Conservation (phyloP, 2,797 vertebrate genomes). For the Garrulus glandarius region DNA sequence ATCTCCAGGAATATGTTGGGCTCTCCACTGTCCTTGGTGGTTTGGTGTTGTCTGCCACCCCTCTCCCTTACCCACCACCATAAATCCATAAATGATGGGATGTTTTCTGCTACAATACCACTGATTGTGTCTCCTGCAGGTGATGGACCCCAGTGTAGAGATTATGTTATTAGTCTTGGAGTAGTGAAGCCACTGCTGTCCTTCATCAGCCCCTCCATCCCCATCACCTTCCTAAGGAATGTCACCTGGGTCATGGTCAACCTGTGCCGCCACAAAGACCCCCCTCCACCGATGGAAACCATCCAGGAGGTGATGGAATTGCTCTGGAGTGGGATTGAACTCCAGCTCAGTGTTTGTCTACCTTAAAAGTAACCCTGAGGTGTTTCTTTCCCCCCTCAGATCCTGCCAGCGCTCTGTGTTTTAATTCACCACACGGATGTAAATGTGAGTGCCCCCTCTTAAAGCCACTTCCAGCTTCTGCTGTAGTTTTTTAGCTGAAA, state of each 20-base stretch:
- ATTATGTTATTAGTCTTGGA: constrained; percentile 96
- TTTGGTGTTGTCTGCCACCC: background rate
- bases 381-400: constrained; percentile 74
- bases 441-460: constrained; percentile 86
- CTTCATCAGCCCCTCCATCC: constrained; percentile 99
- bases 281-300: constrained; percentile 98
- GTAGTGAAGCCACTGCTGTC: constrained; percentile 97
- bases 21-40: rapidly evolving
- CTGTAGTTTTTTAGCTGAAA: background rate
- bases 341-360: background rate
- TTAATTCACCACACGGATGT: constrained; percentile 98
- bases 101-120: background rate
- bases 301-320: constrained; percentile 89
- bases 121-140: constrained; percentile 72
- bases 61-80: background rate
- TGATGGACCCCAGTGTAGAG: constrained; percentile 97
- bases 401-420: constrained; percentile 95
- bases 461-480: background rate
- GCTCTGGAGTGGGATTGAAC: background rate
- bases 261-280: constrained; percentile 98
- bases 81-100: background rate
- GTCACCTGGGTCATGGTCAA: constrained; percentile 99
- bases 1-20: background rate
- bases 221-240: constrained; percentile 98
- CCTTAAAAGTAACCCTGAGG: background rate